Conservation (phyloP, 2,888 invertebrate species). For the Protophormia terraenovae region DNA sequence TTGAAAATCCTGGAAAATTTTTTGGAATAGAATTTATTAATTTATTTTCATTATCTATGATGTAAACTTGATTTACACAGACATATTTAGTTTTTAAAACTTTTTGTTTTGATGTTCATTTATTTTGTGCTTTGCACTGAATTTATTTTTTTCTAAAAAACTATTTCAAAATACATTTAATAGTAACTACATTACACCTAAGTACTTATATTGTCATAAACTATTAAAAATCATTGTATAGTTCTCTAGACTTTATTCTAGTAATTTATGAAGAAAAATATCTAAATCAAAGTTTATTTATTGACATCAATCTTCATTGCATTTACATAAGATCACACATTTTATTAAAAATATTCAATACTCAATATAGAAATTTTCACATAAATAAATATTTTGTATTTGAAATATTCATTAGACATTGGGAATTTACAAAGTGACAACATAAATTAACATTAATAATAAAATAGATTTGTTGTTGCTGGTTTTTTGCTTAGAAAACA, state of each 20-base stretch:
- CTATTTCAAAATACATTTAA: no score
- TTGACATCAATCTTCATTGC: constrained; percentile 34
- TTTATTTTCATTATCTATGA: no score
- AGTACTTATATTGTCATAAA: constrained; percentile 26
- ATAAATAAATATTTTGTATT: not conserved
- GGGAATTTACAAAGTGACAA: constrained; percentile 50
- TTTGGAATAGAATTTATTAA: no score
- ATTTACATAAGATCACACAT: not conserved
- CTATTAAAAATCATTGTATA: not conserved
- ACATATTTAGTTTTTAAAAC: no score
- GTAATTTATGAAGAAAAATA: constrained; percentile 3
- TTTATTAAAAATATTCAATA: not conserved
- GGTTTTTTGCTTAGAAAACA: no score
- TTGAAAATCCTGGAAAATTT: no score
- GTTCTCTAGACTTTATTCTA: constrained; percentile 15
- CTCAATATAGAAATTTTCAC: not conserved
- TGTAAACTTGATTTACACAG: no score
- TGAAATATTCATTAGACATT: constrained; percentile 47
- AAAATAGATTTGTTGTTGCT: not conserved
- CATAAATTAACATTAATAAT: constrained; percentile 54
- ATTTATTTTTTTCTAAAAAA: no score
- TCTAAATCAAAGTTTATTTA: constrained; percentile 12
- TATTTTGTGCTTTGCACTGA: no score
- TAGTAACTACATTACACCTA: no score
- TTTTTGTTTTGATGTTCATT: no score